Percentiles rank a stretch among this genome's conserved stretches.
Evolutionary conservation across 1,140 invertebrate species (phyloP).

Genomic region (Heterodera schachtii): DNA sequence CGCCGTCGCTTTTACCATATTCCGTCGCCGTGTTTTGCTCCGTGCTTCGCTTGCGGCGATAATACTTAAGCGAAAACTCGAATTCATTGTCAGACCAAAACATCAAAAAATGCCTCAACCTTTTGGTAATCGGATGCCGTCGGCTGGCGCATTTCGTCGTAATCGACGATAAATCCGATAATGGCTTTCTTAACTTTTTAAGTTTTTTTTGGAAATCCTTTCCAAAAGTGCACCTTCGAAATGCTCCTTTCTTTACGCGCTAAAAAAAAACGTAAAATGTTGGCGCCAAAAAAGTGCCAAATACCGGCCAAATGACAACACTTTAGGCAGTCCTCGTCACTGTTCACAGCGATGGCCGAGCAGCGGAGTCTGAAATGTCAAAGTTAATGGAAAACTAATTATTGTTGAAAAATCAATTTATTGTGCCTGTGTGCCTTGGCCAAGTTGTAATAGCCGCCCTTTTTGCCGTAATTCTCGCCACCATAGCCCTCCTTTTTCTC

Average conservation of each 20-base stretch:
- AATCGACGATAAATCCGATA: conserved; percentile 32
- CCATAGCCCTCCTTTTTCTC: neutral
- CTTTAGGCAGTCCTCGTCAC: conserved; percentile 30
- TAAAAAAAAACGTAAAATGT: neutral
- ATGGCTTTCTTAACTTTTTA: conserved; percentile 3
- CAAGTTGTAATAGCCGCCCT: neutral
- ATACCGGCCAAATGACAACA: conserved; percentile 36
- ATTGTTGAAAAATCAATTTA: no score
- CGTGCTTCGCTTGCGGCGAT: conserved; percentile 18
- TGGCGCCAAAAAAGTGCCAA: neutral
- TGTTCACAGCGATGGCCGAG: conserved; percentile 34
- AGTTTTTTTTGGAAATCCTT: neutral
- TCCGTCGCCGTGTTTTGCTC: conserved; percentile 1
- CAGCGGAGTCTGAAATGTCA: conserved; percentile 26
- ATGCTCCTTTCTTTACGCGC: conserved; percentile 21
- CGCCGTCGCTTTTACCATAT: neutral
- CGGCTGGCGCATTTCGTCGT: conserved; percentile 22
- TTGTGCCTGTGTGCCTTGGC: conserved; percentile 26
- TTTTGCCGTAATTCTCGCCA: conserved; percentile 1
- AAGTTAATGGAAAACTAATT: neutral
- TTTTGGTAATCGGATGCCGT: neutral
- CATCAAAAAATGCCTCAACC: neutral
- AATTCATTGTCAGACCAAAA: neutral
- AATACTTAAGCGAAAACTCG: neutral
- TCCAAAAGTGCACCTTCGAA: conserved; percentile 1